Percentiles rank a stretch among this genome's conserved stretches.
Conservation (phyloP, 2,888 invertebrate genomes). For the Perizoma flavofasciatum region DNA sequence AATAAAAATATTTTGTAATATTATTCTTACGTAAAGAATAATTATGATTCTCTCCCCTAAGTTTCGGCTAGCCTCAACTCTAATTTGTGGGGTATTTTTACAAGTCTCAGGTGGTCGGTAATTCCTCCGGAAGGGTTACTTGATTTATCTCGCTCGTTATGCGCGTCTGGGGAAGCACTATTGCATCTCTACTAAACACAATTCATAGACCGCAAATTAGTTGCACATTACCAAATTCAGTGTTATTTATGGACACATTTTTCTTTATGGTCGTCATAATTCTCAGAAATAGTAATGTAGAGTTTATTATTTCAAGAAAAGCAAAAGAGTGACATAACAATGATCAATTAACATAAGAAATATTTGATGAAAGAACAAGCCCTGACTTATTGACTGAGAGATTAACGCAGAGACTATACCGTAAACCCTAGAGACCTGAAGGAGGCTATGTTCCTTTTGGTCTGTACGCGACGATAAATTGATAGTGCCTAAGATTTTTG, state of each 20-base stretch:
- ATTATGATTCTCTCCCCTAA: slow-evolving; percentile 40
- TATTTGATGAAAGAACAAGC: too few species aligned
- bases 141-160: slow-evolving; percentile 75
- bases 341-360: too few species aligned
- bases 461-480: too few species aligned
- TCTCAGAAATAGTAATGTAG: background rate
- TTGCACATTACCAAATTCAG: slow-evolving; percentile 42
- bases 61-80: slow-evolving; percentile 43
- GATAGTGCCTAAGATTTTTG: too few species aligned
- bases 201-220: slow-evolving; percentile 61
- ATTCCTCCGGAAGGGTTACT: slow-evolving; percentile 78
- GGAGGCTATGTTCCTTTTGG: too few species aligned
- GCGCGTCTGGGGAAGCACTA: slow-evolving; percentile 73
- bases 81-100: slow-evolving; percentile 73
- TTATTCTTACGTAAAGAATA: slow-evolving; percentile 10
- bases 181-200: slow-evolving; percentile 63
- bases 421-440: too few species aligned
- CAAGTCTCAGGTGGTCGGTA: slow-evolving; percentile 81
- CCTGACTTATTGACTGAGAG: too few species aligned
- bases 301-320: too few species aligned
- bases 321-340: too few species aligned
- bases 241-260: slow-evolving; percentile 43
- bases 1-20: background rate
- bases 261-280: slow-evolving; percentile 44
- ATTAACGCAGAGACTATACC: too few species aligned